Evolutionary conservation across 1,140 invertebrate genomes (phyloP).

Genomic region (Uloborus diversus): DNA sequence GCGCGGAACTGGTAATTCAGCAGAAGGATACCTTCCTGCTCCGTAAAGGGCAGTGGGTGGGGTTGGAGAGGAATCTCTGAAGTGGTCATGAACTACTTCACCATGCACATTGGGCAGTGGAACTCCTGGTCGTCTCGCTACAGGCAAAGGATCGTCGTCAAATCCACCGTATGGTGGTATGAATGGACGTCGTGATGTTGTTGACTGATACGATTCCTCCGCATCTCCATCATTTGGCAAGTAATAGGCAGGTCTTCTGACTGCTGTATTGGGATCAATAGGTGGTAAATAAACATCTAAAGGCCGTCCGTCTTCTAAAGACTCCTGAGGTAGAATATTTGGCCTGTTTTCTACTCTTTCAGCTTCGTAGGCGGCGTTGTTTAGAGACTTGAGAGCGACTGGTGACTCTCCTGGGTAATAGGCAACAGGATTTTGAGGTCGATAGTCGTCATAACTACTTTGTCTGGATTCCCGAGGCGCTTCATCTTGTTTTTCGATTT

Average conservation of each 20-base stretch:
- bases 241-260: constrained; percentile 13
- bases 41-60: not conserved
- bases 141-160: constrained; percentile 26
- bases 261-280: constrained; percentile 32
- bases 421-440: constrained; percentile 31
- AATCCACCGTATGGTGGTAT: constrained; percentile 49
- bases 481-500: constrained; percentile 1
- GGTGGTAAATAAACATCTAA: constrained; percentile 39
- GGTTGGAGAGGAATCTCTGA: not conserved
- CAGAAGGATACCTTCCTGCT: not conserved
- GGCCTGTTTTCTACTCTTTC: not conserved
- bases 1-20: not conserved
- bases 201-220: not conserved
- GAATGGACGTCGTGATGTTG: constrained; percentile 24
- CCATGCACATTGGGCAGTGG: constrained; percentile 11
- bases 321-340: not conserved
- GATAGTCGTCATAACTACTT: constrained; percentile 32
- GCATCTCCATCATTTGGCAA: not conserved
- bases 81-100: not conserved
- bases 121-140: constrained; percentile 9
- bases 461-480: constrained; percentile 6
- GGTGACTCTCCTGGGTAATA: constrained; percentile 9
- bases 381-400: not conserved
- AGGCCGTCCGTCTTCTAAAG: not conserved
- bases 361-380: not conserved